Percentiles rank a stretch among this genome's conserved stretches.
Evolutionary conservation across 2,113 vertebrate genomes (phyloP).

Genomic region (Onychostruthus taczanowskii): DNA sequence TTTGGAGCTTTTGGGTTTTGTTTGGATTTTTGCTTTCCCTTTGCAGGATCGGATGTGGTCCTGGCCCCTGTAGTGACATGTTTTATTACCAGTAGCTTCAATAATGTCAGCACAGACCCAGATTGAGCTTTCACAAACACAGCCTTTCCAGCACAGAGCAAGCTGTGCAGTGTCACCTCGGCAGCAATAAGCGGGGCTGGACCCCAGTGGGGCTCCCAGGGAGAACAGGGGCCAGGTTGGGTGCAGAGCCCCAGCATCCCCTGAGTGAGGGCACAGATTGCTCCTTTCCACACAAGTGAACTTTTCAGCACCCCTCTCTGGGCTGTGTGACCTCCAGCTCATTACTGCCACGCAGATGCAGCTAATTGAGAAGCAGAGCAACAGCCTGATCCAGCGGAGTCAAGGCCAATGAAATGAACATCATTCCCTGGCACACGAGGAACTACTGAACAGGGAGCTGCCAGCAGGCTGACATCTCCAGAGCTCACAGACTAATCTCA

Average conservation of each 20-base stretch:
- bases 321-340: not conserved
- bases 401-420: conserved; percentile 19
- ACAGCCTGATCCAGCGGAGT: not conserved
- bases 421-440: conserved; percentile 20
- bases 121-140: not conserved
- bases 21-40: not conserved
- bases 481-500: conserved; percentile 3
- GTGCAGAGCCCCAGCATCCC: not conserved
- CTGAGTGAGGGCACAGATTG: accelerated
- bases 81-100: conserved; percentile 50
- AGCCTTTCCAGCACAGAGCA: not conserved
- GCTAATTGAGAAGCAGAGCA: conserved; percentile 11
- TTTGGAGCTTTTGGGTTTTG: not conserved
- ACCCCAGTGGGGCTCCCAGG: accelerated
- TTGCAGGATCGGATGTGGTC: not conserved
- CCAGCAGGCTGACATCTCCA: conserved; percentile 50
- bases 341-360: not conserved
- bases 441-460: conserved; percentile 14
- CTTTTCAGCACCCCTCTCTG: not conserved
- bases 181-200: not conserved
- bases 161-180: not conserved
- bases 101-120: conserved; percentile 34
- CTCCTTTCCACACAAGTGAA: not conserved
- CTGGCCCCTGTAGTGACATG: not conserved
- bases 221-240: not conserved